Base-by-base conservation (phyloP, 2,797 vertebrate species). In the Nannoperca australis region DNA sequence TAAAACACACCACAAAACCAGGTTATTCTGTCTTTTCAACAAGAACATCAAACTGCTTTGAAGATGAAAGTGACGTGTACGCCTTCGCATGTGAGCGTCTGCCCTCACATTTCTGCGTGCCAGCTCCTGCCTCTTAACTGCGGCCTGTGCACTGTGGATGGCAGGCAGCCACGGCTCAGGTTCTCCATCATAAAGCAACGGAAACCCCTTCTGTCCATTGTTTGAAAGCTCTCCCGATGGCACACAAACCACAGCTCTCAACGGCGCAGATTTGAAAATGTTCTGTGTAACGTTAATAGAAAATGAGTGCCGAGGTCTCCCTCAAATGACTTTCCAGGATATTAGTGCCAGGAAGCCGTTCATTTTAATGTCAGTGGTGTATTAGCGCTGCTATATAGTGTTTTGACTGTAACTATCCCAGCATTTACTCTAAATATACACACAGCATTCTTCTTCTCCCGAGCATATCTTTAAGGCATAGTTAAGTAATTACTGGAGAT, bases 371-470 rank as follows among this genome's bases (percentile, higher is more conserved):
- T 90, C 92, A 90, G 84, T 50, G 81, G 79, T 83, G 81, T 92
- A 91, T 93, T 91, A 92, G 81, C n/a, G 44, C 73, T 85, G 89
- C 85, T 85, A 79, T 85, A 88, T 73, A 81, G 67, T 88, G 92
- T 93, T 94, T 93, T 86, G 87, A 92, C 88, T 87, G 88, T 89
- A 93, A 90, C 90, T 89, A 86, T 78, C 88, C 88, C 68, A 82
- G 90, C 89, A 91, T 93, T 93, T 91, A 91, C 88, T 94, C 89
- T 76, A 91, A 88, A 93, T 92, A 89, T 90, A 93, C 90, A 89
- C 88, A 89, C 60, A 34, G 75, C 88, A 91, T 92, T 93, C 83
- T 88, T 91, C 86, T 89, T 80, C 85, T 86, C 78, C 76, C 24
- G 65, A 90, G 87, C 88, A 47, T 93, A 89, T 88, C 84, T 92